Evolutionary conservation across 2,113 vertebrate genomes (phyloP), one percentile per base, ranked within the genome.

Genomic region (Poeciliopsis prolifica): DNA sequence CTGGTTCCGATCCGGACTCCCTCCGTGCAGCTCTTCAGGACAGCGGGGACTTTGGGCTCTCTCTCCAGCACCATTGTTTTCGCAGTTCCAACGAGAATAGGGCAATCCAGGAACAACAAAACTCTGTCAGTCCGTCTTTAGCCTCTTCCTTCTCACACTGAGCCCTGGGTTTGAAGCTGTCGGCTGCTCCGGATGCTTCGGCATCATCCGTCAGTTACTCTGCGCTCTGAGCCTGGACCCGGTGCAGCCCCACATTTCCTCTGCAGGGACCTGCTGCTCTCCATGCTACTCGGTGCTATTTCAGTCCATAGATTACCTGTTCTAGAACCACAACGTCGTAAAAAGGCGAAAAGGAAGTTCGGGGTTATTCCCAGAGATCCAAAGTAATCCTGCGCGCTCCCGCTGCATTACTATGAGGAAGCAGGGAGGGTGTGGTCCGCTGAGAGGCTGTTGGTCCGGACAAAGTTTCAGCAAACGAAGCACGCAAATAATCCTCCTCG

Each of bases 41-140:
- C 31, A 30, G 70, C 89, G 17, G 44, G 44, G 17, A 48, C 17
- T 48, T 48, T 48, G 17, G 17, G 17, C 77, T 91, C 91, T 89
- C 90, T 89, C 89, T 92, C 90, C 92, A 84, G 95, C 95, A 96
- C 92, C 97, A 97, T 97, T 95, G 85, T 97, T 94, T 95, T 95
- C 95, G 91, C 85, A 94, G 92, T 88, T 90, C 92, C 86, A 72
- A 88, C 29, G 10, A 6, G n/a, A 14, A 26, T 17, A 17, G 5
- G 44, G 15, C 44, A 14, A 10, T 35, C 65, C 51, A 35, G 5
- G 31, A 19, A 48, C 44, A 48, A 15, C 4, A 19, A 48, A 48
- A 19, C 44, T 48, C 14, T 15, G 33, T 90, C 89, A 71, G 66
- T 91, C 86, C 83, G 88, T 94, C 89, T 93, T 92, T 83, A 92